Percentiles rank a stretch among this genome's conserved stretches.
phyloP scores from a whole-genome alignment of 30 jellyfish, hydroid and myxozoan species.

The Pelagia noctiluca region DNA sequence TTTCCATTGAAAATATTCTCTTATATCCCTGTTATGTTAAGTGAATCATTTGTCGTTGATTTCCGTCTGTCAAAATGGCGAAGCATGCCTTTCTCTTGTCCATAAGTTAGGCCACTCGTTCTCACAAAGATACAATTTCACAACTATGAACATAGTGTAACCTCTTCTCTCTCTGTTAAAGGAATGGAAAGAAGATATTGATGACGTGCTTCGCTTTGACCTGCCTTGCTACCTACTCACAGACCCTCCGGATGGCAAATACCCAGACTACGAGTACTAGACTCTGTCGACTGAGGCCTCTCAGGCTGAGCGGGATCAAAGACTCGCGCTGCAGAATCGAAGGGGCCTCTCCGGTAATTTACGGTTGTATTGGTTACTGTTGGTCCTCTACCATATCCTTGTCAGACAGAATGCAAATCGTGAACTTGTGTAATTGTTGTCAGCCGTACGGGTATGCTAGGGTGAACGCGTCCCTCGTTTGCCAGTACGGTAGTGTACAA shows the following conservation, averaged over 20 bases:
- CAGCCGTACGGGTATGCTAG: slow-evolving; percentile 56
- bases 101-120: too few species aligned
- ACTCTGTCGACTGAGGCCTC: slow-evolving; percentile 41
- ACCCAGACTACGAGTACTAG: slow-evolving; percentile 17
- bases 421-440: slow-evolving; percentile 56
- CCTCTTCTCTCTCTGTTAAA: too few species aligned
- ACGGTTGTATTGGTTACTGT: slow-evolving; percentile 70
- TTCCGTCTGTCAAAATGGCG: too few species aligned
- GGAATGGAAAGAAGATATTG: slow-evolving; percentile 72
- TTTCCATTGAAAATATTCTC: too few species aligned
- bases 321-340: slow-evolving; percentile 70
- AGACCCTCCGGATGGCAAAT: slow-evolving; percentile 60
- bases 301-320: slow-evolving; percentile 4
- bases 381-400: slow-evolving; percentile 62
- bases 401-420: slow-evolving; percentile 45
- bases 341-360: slow-evolving; percentile 47
- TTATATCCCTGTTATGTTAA: too few species aligned
- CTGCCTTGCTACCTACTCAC: slow-evolving; percentile 54
- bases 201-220: slow-evolving; percentile 74
- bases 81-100: too few species aligned
- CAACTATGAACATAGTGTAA: too few species aligned
- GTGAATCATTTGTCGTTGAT: too few species aligned
- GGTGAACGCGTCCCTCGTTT: slow-evolving; percentile 57
- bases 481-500: slow-evolving; percentile 21
- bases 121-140: too few species aligned